Evolutionary conservation across 2,797 vertebrate genomes (phyloP).

Genomic region (Tachyglossus aculeatus): DNA sequence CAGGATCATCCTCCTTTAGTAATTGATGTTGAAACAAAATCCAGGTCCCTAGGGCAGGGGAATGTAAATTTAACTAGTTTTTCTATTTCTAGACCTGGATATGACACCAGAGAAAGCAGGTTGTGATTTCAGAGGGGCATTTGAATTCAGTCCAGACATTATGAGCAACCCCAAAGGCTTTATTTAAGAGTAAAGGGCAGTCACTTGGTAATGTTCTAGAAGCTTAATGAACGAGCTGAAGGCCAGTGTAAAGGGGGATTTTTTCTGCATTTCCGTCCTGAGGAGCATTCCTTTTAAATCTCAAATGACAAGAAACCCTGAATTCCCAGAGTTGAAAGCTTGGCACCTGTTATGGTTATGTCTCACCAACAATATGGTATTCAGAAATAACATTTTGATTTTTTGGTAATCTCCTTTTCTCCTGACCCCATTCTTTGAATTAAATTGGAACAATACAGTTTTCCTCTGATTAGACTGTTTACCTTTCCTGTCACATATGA

Average conservation of each 20-base stretch:
- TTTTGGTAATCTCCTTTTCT: too few species aligned
- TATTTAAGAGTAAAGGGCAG: constrained; percentile 31
- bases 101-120: constrained; percentile 29
- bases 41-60: neutral
- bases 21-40: neutral
- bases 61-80: constrained; percentile 23
- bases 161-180: constrained; percentile 33
- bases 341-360: neutral
- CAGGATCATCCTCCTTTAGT: constrained; percentile 11
- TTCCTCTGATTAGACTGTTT: too few species aligned
- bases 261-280: neutral
- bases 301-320: constrained; percentile 10
- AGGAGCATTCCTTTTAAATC: constrained; percentile 29
- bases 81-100: constrained; percentile 13
- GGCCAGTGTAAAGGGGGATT: constrained; percentile 18
- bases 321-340: constrained; percentile 17
- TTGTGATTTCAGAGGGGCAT: neutral
- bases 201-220: constrained; percentile 7
- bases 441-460: too few species aligned
- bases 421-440: too few species aligned
- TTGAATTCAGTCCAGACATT: constrained; percentile 46
- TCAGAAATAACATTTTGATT: too few species aligned
- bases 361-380: constrained; percentile 24
- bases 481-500: too few species aligned
- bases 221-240: constrained; percentile 35